phyloP scores from a whole-genome alignment of 1,140 invertebrate species.

The Plectus sambesii region DNA sequence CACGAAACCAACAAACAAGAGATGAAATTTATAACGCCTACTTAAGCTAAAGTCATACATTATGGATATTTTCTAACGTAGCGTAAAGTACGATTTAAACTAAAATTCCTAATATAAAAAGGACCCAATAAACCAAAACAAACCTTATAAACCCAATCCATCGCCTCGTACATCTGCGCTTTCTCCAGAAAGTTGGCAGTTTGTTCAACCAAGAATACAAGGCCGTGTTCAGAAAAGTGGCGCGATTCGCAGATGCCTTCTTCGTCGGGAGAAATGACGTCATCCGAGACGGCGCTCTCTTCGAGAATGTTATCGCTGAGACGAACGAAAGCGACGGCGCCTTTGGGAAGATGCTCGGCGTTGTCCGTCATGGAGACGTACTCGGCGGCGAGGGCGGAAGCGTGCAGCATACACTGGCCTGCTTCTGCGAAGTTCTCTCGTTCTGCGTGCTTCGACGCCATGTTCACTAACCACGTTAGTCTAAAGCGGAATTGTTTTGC shows the following conservation, averaged over 20 bases:
- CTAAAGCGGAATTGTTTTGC: conserved; percentile 31
- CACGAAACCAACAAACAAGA: no score
- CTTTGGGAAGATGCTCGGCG: conserved; percentile 52
- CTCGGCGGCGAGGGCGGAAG: conserved; percentile 81
- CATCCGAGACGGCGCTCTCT: conserved; percentile 85
- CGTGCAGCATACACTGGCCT: conserved; percentile 86
- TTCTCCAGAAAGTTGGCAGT: conserved; percentile 40
- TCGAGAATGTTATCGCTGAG: conserved; percentile 80
- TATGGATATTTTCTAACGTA: no score
- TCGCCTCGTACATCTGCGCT: conserved; percentile 87
- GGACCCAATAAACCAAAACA: conserved; percentile 7
- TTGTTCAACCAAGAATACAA: conserved; percentile 61
- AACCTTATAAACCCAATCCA: conserved; percentile 79
- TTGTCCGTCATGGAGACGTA: conserved; percentile 71
- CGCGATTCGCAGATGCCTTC: conserved; percentile 78
- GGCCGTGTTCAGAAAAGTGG: conserved; percentile 74
- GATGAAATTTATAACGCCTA: no score
- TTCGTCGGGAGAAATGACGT: conserved; percentile 65
- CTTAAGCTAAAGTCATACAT: no score
- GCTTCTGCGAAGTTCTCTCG: conserved; percentile 82
- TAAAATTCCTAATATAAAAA: conserved; percentile 1
- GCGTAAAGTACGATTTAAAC: no score
- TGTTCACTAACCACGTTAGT: conserved; percentile 89
- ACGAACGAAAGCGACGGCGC: conserved; percentile 17
- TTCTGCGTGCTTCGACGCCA: conserved; percentile 83